phyloP scores from a whole-genome alignment of 2,113 vertebrate species.

The Galbula dea region DNA sequence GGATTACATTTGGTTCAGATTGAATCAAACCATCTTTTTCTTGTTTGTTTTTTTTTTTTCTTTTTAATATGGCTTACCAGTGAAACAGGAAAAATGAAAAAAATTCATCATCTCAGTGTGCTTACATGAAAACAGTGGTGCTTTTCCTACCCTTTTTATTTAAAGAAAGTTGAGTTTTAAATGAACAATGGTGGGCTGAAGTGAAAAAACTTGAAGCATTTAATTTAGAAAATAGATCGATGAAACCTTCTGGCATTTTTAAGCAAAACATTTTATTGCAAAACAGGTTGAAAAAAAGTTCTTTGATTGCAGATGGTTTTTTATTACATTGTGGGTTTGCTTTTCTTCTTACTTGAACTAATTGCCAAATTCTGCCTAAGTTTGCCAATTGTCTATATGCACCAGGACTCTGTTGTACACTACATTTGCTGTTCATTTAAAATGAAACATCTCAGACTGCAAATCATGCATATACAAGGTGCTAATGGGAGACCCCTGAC shows the following conservation, averaged over 20 bases:
- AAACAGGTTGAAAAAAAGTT: not conserved
- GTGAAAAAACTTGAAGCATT: constrained; percentile 26
- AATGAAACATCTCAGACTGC: not conserved
- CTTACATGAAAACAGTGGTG: not conserved
- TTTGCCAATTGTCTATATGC: not conserved
- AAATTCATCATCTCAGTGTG: not conserved
- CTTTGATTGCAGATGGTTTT: not conserved
- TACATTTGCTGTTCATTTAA: not conserved
- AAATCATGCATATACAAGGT: not conserved
- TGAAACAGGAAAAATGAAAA: not conserved
- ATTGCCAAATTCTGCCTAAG: not conserved
- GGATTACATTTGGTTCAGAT: constrained; percentile 1
- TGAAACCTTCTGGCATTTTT: constrained; percentile 31
- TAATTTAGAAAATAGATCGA: constrained; percentile 16
- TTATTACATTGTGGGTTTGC: not conserved
- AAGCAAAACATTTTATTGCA: constrained; percentile 14
- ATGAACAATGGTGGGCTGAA: not conserved
- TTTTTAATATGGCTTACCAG: not conserved
- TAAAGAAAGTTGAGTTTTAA: not conserved
- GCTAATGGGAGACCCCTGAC: not conserved
- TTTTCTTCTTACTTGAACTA: not conserved
- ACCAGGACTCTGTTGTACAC: not conserved
- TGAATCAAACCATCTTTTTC: not conserved
- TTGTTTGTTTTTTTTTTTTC: not conserved
- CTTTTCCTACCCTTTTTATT: not conserved